A percentile compares a stretch with the other conserved stretches of the same genome.
Conservation (phyloP, 1,140 invertebrate species). For the Drosophila setifemur region DNA sequence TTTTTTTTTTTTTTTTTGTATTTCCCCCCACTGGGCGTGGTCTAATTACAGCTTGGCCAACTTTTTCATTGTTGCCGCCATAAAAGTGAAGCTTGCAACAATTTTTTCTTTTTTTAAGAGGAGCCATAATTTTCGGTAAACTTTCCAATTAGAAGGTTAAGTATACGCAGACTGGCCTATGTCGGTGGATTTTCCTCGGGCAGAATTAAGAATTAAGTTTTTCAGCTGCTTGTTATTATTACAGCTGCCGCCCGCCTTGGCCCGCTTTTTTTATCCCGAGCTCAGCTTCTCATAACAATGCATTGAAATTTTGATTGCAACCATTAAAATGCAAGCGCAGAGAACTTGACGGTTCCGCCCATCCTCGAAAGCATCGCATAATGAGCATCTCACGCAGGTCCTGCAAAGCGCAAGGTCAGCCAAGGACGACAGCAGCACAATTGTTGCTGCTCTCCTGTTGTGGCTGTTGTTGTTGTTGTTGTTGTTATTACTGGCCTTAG, state of each 20-base stretch:
- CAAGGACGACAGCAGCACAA: constrained; percentile 66
- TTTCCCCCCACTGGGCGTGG: constrained; percentile 23
- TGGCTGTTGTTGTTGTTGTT: constrained; percentile 12
- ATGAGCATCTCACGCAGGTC: constrained; percentile 64
- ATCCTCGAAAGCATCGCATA: constrained; percentile 45
- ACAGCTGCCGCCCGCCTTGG: constrained; percentile 31
- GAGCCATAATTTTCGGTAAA: constrained; percentile 47
- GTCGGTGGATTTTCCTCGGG: neutral
- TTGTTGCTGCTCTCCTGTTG: constrained; percentile 44
- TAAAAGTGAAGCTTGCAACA: constrained; percentile 47
- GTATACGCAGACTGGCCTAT: constrained; percentile 39
- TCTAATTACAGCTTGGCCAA: constrained; percentile 62
- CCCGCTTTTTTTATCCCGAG: constrained; percentile 25
- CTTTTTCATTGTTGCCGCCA: constrained; percentile 56
- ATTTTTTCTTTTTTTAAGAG: constrained; percentile 49
- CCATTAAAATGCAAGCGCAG: constrained; percentile 73
- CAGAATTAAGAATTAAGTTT: neutral
- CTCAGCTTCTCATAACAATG: constrained; percentile 49
- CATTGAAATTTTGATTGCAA: constrained; percentile 76
- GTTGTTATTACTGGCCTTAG: constrained; percentile 16
- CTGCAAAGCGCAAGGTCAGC: constrained; percentile 65
- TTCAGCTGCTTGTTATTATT: constrained; percentile 33
- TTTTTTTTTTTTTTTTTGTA: neutral
- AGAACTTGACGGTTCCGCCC: constrained; percentile 9
- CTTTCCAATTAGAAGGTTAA: constrained; percentile 66